Percentiles rank a stretch among this genome's conserved stretches.
phyloP scores from a whole-genome alignment of 1,140 invertebrate species.

The Thrips palmi region DNA sequence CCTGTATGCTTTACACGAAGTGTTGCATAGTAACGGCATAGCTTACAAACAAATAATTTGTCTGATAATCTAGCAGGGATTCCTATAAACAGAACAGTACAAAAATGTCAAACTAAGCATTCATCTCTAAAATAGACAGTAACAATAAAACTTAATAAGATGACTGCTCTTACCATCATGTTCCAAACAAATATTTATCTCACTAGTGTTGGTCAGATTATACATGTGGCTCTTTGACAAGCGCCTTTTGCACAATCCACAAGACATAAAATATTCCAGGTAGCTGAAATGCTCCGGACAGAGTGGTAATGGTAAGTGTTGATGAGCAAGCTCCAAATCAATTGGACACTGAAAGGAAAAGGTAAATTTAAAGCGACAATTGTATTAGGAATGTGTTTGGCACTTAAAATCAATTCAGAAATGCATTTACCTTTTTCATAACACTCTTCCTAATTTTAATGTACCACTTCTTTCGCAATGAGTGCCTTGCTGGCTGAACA shows the following conservation, averaged over 20 bases:
- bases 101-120: too few species aligned
- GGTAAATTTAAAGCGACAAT: conserved; percentile 7
- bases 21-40: conserved; percentile 55
- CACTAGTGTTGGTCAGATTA: conserved; percentile 33
- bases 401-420: conserved; percentile 1
- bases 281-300: conserved; percentile 25
- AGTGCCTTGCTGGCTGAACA: conserved; percentile 38
- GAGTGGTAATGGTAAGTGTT: conserved; percentile 30
- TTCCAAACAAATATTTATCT: conserved; percentile 42
- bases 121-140: too few species aligned
- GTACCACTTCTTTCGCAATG: conserved; percentile 57
- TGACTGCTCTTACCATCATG: too few species aligned
- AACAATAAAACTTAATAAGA: too few species aligned
- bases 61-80: conserved; percentile 42
- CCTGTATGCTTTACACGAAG: conserved; percentile 38
- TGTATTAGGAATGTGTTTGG: conserved; percentile 2
- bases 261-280: conserved; percentile 52
- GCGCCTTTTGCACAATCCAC: conserved; percentile 50
- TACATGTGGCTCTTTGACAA: conserved; percentile 38
- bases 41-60: conserved; percentile 51
- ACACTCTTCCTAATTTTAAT: conserved; percentile 49
- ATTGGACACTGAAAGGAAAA: conserved; percentile 29
- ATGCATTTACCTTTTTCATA: conserved; percentile 39
- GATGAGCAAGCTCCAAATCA: conserved; percentile 33
- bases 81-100: too few species aligned